Evolutionary conservation across 1,140 invertebrate genomes (phyloP).

Genomic region (Nymphalis io): DNA sequence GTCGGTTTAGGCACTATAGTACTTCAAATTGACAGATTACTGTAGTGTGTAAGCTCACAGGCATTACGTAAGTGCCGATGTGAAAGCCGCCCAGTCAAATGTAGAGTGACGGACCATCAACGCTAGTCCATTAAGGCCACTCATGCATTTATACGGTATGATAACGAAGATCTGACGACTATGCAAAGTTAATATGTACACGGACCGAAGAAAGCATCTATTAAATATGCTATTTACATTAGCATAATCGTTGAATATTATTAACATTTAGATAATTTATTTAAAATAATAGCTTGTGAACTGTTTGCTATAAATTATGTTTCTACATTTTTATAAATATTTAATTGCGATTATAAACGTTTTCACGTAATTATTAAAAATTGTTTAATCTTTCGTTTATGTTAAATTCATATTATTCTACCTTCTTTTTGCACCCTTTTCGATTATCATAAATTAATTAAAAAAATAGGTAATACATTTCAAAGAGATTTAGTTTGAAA

Average conservation of each 20-base stretch:
- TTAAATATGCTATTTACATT: background rate
- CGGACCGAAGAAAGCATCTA: background rate
- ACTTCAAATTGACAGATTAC: slow-evolving; percentile 49
- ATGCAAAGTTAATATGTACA: slow-evolving; percentile 4
- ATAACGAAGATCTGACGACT: slow-evolving; percentile 21
- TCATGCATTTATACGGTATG: slow-evolving; percentile 35
- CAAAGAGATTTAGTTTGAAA: background rate
- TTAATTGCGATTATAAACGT: background rate
- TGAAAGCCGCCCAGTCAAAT: slow-evolving; percentile 77
- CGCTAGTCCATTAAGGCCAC: slow-evolving; percentile 68
- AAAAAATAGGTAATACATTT: no score
- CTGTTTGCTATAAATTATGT: background rate
- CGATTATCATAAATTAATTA: no score
- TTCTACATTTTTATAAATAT: background rate
- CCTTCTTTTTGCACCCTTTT: no score
- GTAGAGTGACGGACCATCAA: slow-evolving; percentile 76
- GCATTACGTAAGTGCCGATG: slow-evolving; percentile 51
- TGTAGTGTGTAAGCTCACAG: slow-evolving; percentile 46
- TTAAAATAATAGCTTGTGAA: background rate
- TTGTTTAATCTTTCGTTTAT: no score
- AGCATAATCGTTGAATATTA: background rate
- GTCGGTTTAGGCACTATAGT: slow-evolving; percentile 40
- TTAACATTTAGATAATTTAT: slow-evolving; percentile 2
- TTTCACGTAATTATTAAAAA: no score
- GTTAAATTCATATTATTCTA: no score